phyloP scores from a whole-genome alignment of 35 echinoderm and acorn worm species.

The Apostichopus californicus region DNA sequence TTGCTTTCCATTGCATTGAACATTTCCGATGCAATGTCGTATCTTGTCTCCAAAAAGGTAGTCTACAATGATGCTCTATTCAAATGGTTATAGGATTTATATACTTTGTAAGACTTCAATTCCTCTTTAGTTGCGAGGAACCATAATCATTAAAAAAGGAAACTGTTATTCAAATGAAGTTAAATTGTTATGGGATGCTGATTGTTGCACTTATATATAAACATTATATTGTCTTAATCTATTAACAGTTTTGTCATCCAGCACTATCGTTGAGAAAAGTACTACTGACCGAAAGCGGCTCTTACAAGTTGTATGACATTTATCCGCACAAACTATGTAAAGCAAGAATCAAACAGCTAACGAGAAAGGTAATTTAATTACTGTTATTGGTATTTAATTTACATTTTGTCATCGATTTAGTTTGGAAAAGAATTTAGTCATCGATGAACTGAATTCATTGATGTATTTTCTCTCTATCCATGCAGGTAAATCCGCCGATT shows the following conservation, averaged over 20 bases:
- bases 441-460: neutral
- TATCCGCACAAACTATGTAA: neutral
- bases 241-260: neutral
- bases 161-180: too few species aligned
- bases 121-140: too few species aligned
- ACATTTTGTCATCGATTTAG: too few species aligned
- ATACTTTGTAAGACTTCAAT: neutral
- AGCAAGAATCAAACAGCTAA: neutral
- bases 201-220: neutral
- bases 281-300: neutral
- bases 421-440: too few species aligned
- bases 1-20: neutral
- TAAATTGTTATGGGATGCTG: too few species aligned
- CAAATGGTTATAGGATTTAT: neutral
- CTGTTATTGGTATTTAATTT: too few species aligned
- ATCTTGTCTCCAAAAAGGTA: slow-evolving; percentile 7
- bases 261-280: slow-evolving; percentile 11
- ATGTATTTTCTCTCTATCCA: neutral
- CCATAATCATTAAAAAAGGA: too few species aligned
- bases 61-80: neutral
- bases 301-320: slow-evolving; percentile 17
- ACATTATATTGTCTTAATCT: neutral
- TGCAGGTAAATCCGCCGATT: neutral
- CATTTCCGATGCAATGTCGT: slow-evolving; percentile 15
- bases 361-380: neutral